Evolutionary conservation across 1,140 invertebrate species (phyloP).

Genomic region (Apis laboriosa): DNA sequence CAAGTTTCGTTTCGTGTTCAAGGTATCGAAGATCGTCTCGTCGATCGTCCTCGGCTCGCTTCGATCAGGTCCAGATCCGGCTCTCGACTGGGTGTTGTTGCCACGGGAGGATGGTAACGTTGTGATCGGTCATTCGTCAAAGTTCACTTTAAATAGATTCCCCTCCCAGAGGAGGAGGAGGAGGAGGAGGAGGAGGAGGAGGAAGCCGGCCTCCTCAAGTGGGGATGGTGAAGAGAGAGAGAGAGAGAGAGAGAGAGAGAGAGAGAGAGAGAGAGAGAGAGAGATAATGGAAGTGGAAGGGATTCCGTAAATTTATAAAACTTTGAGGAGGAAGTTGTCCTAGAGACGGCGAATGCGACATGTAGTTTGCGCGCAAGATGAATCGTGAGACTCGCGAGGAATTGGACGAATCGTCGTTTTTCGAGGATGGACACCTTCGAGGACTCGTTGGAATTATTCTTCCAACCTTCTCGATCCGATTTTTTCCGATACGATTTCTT

Average conservation of each 20-base stretch:
- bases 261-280: too few relatives aligned
- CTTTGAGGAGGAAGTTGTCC: neutral
- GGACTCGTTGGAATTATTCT: too few relatives aligned
- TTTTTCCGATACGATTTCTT: constrained; percentile 30
- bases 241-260: too few relatives aligned
- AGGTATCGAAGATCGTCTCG: neutral
- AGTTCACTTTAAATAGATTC: constrained; percentile 51
- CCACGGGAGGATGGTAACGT: constrained; percentile 43
- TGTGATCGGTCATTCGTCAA: constrained; percentile 35
- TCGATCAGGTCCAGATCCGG: constrained; percentile 64
- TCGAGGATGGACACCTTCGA: too few relatives aligned
- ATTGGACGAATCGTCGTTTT: neutral
- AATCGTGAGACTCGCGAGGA: neutral
- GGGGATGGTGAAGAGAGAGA: constrained; percentile 7
- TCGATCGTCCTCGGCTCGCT: constrained; percentile 43
- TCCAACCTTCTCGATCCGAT: too few relatives aligned
- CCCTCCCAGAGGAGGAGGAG: neutral
- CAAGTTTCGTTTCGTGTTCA: too few relatives aligned
- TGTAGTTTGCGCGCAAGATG: neutral
- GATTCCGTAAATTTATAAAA: constrained; percentile 37
- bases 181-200: too few relatives aligned
- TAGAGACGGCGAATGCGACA: too few relatives aligned
- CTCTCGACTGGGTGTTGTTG: constrained; percentile 64
- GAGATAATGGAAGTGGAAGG: neutral
- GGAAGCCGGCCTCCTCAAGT: neutral